phyloP scores from a whole-genome alignment of 2,888 invertebrate genomes.

The Ashinkailepas kermadecensis region DNA sequence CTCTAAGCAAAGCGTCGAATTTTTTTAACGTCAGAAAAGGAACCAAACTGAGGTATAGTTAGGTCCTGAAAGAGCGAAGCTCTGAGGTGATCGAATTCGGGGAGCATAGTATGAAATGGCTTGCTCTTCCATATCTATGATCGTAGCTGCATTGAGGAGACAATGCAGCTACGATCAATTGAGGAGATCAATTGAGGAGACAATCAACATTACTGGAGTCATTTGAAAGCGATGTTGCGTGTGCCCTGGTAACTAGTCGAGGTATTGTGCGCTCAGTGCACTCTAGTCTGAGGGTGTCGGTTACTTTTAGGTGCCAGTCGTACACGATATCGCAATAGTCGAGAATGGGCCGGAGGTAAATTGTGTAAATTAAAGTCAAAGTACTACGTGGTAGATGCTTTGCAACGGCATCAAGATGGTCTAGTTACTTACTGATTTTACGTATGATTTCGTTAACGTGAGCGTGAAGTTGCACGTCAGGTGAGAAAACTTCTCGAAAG shows the following conservation, averaged over 20 bases:
- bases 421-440: background rate
- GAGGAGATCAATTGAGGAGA: too few species aligned
- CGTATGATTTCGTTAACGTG: background rate
- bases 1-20: too few species aligned
- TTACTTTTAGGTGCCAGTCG: background rate
- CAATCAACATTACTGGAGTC: background rate
- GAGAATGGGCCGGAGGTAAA: background rate
- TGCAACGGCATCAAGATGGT: background rate
- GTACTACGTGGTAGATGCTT: background rate
- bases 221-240: background rate
- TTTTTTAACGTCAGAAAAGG: too few species aligned
- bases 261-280: background rate
- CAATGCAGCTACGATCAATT: too few species aligned
- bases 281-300: background rate
- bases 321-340: background rate
- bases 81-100: too few species aligned
- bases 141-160: too few species aligned
- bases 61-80: too few species aligned
- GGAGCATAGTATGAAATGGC: too few species aligned
- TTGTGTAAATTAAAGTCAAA: background rate
- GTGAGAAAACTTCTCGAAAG: background rate
- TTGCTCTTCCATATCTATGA: too few species aligned
- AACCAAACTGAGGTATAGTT: too few species aligned
- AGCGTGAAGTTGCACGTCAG: background rate
- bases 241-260: background rate